These are phyloP conservation scores for Drosophila athabasca DNA, from an alignment of 1,140 invertebrate genomes.

Conservation along the genomic window DNA sequence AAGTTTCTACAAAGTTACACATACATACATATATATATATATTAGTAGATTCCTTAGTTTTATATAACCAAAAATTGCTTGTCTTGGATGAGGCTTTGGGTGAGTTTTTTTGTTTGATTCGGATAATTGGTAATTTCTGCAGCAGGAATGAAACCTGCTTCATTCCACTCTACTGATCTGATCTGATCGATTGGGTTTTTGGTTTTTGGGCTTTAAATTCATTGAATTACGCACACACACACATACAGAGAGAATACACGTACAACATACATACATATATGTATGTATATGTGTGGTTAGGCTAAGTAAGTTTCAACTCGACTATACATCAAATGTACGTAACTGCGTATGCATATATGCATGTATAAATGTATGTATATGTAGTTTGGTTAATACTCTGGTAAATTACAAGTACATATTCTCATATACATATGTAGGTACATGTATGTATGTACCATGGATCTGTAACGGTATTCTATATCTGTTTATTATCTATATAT, in stretches of 20 bases:
- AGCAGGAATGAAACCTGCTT: too few species aligned
- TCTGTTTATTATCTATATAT: background rate
- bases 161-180: background rate
- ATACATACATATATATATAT: constrained; percentile 34
- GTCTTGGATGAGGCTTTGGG: background rate
- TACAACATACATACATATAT: constrained; percentile 24
- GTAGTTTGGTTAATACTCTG: constrained; percentile 53
- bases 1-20: constrained; percentile 9
- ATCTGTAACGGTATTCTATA: constrained; percentile 16
- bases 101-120: constrained; percentile 1
- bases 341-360: constrained; percentile 12
- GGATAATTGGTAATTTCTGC: background rate
- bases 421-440: constrained; percentile 37
- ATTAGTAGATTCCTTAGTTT: constrained; percentile 21
- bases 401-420: constrained; percentile 36
- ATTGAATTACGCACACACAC: constrained; percentile 35
- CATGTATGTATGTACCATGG: constrained; percentile 12
- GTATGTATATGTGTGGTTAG: constrained; percentile 23
- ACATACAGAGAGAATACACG: constrained; percentile 38
- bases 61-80: constrained; percentile 39
- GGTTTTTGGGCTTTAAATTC: constrained; percentile 16
- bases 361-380: constrained; percentile 42
- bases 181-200: background rate
- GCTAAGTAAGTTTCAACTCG: constrained; percentile 44
- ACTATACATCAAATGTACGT: constrained; percentile 47